Conservation (phyloP, 2,113 vertebrate species). For the Callospermophilus lateralis region DNA sequence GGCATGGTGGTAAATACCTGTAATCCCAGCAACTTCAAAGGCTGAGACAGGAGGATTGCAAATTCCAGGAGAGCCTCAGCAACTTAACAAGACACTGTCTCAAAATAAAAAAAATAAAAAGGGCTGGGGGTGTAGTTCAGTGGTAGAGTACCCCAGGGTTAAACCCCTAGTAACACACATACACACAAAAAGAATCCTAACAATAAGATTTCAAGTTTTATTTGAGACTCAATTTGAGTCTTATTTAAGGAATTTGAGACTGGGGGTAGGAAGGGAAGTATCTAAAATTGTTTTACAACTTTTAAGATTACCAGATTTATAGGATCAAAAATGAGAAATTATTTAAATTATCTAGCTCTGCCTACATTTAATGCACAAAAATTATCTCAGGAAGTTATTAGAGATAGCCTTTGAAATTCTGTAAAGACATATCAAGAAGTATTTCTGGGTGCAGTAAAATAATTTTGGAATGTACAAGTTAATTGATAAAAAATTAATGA, state of each 20-base stretch:
- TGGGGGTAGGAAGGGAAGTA: not conserved
- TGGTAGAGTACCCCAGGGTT: too few species aligned
- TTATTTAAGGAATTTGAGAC: not conserved
- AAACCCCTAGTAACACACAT: too few species aligned
- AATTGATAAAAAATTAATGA: not conserved
- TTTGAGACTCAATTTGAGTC: too few species aligned
- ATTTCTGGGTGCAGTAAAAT: not conserved
- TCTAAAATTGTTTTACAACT: not conserved
- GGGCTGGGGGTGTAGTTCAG: too few species aligned
- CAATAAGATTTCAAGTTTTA: not conserved
- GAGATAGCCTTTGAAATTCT: not conserved
- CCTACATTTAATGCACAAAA: constrained; percentile 41
- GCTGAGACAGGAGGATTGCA: too few species aligned
- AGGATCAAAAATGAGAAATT: not conserved
- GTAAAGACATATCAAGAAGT: not conserved
- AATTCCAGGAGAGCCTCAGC: too few species aligned
- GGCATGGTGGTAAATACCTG: too few species aligned
- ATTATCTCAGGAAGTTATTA: not conserved
- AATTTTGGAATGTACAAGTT: not conserved
- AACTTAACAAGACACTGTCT: too few species aligned
- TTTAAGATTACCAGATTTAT: not conserved
- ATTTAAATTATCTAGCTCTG: not conserved
- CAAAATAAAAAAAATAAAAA: too few species aligned
- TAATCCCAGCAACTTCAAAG: too few species aligned
- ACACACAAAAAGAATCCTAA: not conserved